Percentiles rank a stretch among this genome's conserved stretches.
These are phyloP conservation scores for Drosophila repleta DNA, from an alignment of 1,140 invertebrate genomes.

Conservation along the genomic window DNA sequence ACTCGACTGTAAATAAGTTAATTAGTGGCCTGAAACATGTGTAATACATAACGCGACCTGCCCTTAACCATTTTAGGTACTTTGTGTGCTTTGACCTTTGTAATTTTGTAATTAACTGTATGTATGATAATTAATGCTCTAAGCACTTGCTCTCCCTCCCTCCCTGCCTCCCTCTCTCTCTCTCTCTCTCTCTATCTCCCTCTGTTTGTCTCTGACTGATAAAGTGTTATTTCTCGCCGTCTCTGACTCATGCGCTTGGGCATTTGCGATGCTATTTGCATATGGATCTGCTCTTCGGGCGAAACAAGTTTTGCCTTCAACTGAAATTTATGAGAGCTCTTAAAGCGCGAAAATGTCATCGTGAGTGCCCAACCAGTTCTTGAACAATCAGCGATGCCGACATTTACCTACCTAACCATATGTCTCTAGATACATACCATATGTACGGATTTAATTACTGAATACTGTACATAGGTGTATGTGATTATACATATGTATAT, in stretches of 20 bases:
- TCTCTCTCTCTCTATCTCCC: neutral
- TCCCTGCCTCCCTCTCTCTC: neutral
- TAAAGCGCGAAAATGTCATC: constrained; percentile 43
- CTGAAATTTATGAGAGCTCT: constrained; percentile 63
- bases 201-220: neutral
- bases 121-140: neutral
- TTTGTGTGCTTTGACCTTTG: constrained; percentile 57
- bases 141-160: neutral
- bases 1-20: too few species aligned
- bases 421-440: neutral
- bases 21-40: neutral
- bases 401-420: neutral
- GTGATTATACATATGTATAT: too few species aligned
- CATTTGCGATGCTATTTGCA: constrained; percentile 50
- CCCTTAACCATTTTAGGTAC: neutral
- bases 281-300: constrained; percentile 18
- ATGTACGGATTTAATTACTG: too few species aligned
- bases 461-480: too few species aligned
- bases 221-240: constrained; percentile 7
- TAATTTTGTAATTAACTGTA: constrained; percentile 4
- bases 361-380: constrained; percentile 10
- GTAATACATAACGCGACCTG: neutral
- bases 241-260: constrained; percentile 29
- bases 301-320: constrained; percentile 60
- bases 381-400: neutral